Evolutionary conservation across 2,113 vertebrate genomes (phyloP), one percentile per base, ranked within the genome.

Genomic region (Gila orcuttii): DNA sequence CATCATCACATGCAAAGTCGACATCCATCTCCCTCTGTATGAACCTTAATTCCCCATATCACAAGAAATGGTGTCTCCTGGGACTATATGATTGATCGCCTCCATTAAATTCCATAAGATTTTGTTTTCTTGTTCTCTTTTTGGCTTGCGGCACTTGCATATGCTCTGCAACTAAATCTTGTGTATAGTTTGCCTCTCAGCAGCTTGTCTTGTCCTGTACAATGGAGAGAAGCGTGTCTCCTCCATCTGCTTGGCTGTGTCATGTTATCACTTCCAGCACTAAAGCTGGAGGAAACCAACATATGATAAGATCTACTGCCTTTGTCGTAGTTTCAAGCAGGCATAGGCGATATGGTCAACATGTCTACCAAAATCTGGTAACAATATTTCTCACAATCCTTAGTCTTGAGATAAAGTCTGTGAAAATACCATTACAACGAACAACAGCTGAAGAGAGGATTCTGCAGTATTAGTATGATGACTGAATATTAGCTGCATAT

Each of bases 231-330:
- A 75, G 75, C 76, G 6, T 62, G 78, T 73, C 68, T 83, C 8
- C 85, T 91, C 89, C 91, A 90, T 93, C 91, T 93, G 90, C 89
- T 90, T 83, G 39, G 15, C 64, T 13, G 3, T 64, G 87, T 88
- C 62, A 81, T 83, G 77, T 89, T 88, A 82, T 88, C 83, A 69
- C 87, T 85, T 79, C 62, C 82, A 39, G 86, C 45, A 74, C 85
- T 84, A 52, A 79, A 80, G 87, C 52, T 71, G 73, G 47, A 79
- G 75, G 31, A 84, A 88, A 86, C 50, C 69, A 75, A 75, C 15
- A 33, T n/a, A 45, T 17, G 64, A 80, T 79, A 33, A 86, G 66
- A 71, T 80, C 57, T 23, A 8, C 28, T 80, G 55, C 68, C 15
- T 83, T 82, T 71, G 52, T 75, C 52, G 59, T 64, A 80, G 68